Conservation (phyloP, 2,113 vertebrate genomes). For the Entomyzon cyanotis region DNA sequence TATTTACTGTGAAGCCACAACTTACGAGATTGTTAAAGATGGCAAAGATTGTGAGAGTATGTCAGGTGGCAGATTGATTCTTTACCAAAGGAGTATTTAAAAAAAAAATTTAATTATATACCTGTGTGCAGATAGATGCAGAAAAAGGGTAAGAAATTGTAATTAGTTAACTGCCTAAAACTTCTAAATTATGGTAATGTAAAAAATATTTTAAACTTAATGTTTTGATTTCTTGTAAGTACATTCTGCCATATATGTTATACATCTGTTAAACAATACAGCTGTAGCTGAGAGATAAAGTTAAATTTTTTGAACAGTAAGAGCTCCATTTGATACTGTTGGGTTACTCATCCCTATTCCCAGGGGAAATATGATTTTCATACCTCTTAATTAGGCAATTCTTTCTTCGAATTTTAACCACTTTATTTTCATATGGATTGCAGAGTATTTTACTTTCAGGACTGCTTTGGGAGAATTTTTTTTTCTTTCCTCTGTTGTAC, state of each 20-base stretch:
- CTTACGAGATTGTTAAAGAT: background rate
- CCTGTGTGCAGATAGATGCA: background rate
- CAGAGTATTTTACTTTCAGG: background rate
- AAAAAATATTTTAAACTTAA: background rate
- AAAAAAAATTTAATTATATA: background rate
- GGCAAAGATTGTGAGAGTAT: background rate
- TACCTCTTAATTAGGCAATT: background rate
- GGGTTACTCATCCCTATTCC: background rate
- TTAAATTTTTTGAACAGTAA: background rate
- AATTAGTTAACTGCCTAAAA: background rate
- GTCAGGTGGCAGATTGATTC: background rate
- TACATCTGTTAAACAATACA: background rate
- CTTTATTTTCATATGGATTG: background rate
- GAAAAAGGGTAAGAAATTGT: background rate
- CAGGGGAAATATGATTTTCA: background rate
- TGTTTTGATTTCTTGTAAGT: background rate
- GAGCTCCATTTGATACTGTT: background rate
- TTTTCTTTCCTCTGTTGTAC: background rate
- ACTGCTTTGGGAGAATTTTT: background rate
- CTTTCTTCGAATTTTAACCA: background rate
- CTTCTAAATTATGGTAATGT: background rate
- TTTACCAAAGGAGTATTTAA: background rate
- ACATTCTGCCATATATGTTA: background rate
- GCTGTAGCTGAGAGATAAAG: background rate
- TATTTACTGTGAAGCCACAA: background rate